Conservation (phyloP, 2,888 invertebrate species). For the Glaucopsyche alexis region DNA sequence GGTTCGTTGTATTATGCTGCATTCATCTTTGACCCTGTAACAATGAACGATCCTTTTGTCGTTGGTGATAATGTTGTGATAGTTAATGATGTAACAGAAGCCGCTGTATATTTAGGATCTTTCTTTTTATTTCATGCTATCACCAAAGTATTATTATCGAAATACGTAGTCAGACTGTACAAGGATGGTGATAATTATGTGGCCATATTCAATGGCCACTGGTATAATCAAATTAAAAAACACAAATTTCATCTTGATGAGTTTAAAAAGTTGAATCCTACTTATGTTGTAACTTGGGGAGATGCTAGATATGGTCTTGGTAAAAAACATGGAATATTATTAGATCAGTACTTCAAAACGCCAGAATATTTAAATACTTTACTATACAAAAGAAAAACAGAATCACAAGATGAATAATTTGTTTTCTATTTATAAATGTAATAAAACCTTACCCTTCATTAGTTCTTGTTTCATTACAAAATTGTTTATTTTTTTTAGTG, state of each 20-base stretch:
- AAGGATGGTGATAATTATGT: constrained; percentile 68
- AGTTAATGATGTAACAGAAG: constrained; percentile 62
- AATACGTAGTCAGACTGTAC: constrained; percentile 66
- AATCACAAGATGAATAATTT: constrained; percentile 30
- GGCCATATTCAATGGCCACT: constrained; percentile 63
- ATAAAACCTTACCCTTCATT: constrained; percentile 18
- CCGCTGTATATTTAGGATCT: constrained; percentile 58
- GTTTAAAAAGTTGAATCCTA: constrained; percentile 60
- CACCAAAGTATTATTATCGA: constrained; percentile 60
- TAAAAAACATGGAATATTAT: constrained; percentile 62
- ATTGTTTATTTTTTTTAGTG: background rate
- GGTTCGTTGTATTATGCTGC: constrained; percentile 56
- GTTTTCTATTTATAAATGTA: constrained; percentile 19
- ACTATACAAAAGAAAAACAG: constrained; percentile 50
- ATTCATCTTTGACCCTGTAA: constrained; percentile 53
- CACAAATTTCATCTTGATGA: constrained; percentile 64
- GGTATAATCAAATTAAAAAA: constrained; percentile 54
- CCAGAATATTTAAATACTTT: constrained; percentile 66
- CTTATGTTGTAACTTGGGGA: constrained; percentile 61
- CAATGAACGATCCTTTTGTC: constrained; percentile 55
- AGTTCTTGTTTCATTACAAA: background rate
- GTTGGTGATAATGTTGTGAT: constrained; percentile 60
- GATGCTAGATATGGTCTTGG: constrained; percentile 65
- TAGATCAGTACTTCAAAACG: constrained; percentile 68
- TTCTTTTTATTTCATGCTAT: constrained; percentile 60